Conservation (phyloP, 2,113 vertebrate species). For the Passer domesticus region DNA sequence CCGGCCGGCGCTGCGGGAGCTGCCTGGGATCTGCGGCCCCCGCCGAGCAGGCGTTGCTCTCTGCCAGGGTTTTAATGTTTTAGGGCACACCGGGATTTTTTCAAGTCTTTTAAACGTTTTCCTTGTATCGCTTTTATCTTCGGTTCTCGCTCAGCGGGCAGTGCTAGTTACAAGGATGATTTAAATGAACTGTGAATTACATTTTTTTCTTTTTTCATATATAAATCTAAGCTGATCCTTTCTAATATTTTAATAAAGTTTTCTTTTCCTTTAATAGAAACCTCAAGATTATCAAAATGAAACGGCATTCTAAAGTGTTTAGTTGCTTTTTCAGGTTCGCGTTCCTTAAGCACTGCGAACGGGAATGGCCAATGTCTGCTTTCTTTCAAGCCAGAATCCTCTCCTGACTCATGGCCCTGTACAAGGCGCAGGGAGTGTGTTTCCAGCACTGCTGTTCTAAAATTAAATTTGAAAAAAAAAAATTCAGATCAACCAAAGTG, state of each 20-base stretch:
- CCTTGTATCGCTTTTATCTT: neutral
- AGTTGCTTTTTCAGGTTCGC: neutral
- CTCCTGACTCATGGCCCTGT: neutral
- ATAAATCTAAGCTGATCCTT: neutral
- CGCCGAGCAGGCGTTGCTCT: neutral
- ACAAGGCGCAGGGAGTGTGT: neutral
- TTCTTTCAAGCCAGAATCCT: neutral
- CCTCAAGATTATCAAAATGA: neutral
- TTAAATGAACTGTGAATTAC: neutral
- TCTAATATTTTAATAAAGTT: neutral
- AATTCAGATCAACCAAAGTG: neutral
- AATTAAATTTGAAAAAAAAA: neutral
- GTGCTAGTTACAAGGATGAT: neutral
- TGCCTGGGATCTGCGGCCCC: neutral
- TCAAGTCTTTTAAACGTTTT: neutral
- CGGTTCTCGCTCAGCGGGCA: neutral
- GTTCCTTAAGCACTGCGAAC: neutral
- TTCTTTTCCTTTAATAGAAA: neutral
- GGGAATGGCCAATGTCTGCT: neutral
- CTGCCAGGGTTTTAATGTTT: neutral
- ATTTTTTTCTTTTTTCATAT: neutral
- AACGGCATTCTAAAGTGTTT: neutral
- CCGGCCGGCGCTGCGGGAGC: neutral
- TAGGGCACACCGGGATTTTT: neutral
- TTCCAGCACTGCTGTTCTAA: constrained; percentile 25